These are phyloP conservation scores for Lithobates pipiens DNA, from an alignment of 2,797 vertebrate species.

Conservation along the genomic window DNA sequence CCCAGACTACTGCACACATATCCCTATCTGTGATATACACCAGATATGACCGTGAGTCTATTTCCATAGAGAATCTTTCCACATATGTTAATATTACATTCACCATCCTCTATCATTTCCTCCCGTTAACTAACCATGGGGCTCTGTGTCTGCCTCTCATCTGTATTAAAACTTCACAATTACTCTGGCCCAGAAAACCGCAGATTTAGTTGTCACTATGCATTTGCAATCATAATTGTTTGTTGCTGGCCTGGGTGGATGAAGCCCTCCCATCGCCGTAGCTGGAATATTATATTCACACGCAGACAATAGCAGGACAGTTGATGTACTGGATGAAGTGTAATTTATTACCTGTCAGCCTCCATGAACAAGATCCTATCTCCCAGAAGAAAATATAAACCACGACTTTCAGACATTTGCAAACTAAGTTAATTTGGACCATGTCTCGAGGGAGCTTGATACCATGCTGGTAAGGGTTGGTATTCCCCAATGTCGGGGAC, in stretches of 20 bases:
- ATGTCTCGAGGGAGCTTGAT: not conserved
- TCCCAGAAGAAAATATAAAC: constrained; percentile 46
- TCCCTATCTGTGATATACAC: too few relatives aligned
- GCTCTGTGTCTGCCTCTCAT: constrained; percentile 10
- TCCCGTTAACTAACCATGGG: constrained; percentile 26
- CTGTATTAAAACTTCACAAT: constrained; percentile 54
- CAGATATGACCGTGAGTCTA: too few relatives aligned
- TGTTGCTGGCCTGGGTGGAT: constrained; percentile 72
- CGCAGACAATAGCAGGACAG: constrained; percentile 76
- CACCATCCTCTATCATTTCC: not conserved
- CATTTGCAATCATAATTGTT: constrained; percentile 74
- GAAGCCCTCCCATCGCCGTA: constrained; percentile 73
- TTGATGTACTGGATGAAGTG: constrained; percentile 85
- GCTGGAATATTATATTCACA: constrained; percentile 68
- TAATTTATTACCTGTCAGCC: constrained; percentile 86
- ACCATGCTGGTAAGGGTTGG: not conserved
- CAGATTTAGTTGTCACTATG: constrained; percentile 53
- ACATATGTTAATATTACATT: not conserved
- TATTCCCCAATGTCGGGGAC: not conserved
- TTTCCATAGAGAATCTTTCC: not conserved
- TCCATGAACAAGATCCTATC: constrained; percentile 79
- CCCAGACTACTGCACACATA: too few relatives aligned
- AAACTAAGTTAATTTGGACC: constrained; percentile 43
- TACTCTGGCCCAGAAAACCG: constrained; percentile 37
- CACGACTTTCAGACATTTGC: constrained; percentile 28